Evolutionary conservation across 2,797 vertebrate genomes (phyloP).

Genomic region (Mareca penelope): DNA sequence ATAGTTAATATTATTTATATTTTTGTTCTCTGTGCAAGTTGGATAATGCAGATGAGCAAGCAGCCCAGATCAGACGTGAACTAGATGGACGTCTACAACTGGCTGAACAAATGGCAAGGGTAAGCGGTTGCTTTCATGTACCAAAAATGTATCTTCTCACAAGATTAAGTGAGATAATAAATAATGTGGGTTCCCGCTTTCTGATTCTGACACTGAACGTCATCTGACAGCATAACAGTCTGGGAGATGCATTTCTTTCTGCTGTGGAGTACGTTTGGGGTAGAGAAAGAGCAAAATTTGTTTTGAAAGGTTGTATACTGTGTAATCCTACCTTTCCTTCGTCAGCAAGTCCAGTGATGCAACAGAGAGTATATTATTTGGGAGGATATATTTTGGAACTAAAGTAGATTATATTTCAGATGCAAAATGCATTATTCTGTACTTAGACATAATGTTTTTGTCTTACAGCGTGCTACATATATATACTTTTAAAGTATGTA

Average conservation of each 20-base stretch:
- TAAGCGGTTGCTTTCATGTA: constrained; percentile 62
- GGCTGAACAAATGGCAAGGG: constrained; percentile 91
- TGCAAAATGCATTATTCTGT: neutral
- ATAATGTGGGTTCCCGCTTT: neutral
- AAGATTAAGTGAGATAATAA: neutral
- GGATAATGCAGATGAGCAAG: constrained; percentile 97
- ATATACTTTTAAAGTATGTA: neutral
- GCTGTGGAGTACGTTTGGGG: neutral
- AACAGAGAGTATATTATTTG: neutral
- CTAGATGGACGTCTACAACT: constrained; percentile 91
- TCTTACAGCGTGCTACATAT: neutral
- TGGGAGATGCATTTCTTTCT: neutral
- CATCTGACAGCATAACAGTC: neutral
- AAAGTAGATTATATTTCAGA: neutral
- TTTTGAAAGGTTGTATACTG: neutral
- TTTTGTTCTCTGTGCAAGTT: constrained; percentile 78
- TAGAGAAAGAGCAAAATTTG: neutral
- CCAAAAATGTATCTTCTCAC: neutral
- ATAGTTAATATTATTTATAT: neutral
- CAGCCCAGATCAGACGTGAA: constrained; percentile 96
- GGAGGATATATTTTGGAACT: neutral
- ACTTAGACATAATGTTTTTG: neutral
- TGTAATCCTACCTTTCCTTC: neutral
- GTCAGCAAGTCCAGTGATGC: neutral
- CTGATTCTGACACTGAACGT: neutral